Evolutionary conservation across 2,797 vertebrate genomes (phyloP), one percentile per base, ranked within the genome.

Genomic region (Acipenser transmontanus): DNA sequence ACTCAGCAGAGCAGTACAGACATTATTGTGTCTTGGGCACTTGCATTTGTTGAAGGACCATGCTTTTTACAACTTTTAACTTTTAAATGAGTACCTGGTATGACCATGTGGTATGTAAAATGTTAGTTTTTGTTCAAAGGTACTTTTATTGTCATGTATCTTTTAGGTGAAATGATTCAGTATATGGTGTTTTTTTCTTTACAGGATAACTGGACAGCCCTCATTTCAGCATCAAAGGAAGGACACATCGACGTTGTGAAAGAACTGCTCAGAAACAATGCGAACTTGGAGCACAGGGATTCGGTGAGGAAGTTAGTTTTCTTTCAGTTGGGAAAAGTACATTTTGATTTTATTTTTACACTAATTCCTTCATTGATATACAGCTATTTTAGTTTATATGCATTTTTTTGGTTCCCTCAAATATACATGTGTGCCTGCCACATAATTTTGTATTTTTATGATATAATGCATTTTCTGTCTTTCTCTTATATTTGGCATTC

Each of bases 141-240:
- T 34, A 4, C 34, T 34, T 34, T 34, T 34, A 34, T 34, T 34
- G 34, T 54, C 59, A 0, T 49, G 5, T 59, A 20, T 20, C 3
- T 59, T 62, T 62, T 66, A 70, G 4, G 0, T 7, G 68, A 11
- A 65, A 47, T 20, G 57, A 65, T 6, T 6, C 4, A 52, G 0
- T 9, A 14, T 62, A 59, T 10, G 47, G n/a, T 71, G 56, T 67
- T 70, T 69, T 49, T 50, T 1, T 71, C 48, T 64, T 72, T 68
- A 17, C 78, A 99, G 97, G 97, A 99, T 83, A 98, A 96, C 84
- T 99, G 97, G 97, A 98, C 96, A 8, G 94, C 97, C 50, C 91
- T 98, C 69, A 95, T 97, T 80, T 95, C 87, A 0, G 95, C 95
- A 59, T 89, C 96, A 34, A 99, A 98, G 77, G 97, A 98, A 77